Conservation (phyloP, 2,113 vertebrate genomes). For the Eulacestoma nigropectus region DNA sequence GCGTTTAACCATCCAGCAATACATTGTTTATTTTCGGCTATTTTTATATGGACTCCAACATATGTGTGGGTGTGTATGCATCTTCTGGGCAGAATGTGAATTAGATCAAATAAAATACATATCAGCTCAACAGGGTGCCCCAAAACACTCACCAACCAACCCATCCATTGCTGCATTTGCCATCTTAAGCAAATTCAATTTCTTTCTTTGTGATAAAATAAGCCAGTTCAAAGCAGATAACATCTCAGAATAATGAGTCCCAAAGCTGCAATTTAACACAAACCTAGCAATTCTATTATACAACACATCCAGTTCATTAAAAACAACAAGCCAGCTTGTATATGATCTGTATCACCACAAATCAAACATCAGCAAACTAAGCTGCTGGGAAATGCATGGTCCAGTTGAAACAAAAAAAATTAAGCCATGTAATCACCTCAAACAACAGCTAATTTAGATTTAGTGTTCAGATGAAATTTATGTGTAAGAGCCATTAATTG, state of each 20-base stretch:
- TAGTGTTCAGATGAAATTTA: constrained; percentile 6
- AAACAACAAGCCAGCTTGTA: constrained; percentile 56
- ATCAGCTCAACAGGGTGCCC: constrained; percentile 7
- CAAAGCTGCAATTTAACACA: constrained; percentile 64
- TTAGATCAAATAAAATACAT: constrained; percentile 35
- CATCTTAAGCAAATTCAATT: constrained; percentile 58
- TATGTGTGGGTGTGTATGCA: neutral
- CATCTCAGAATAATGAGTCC: constrained; percentile 55
- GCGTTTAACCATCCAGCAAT: neutral
- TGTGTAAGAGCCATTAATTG: neutral
- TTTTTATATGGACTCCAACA: neutral
- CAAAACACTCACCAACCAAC: constrained; percentile 33
- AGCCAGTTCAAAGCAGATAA: constrained; percentile 49
- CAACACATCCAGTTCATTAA: constrained; percentile 68
- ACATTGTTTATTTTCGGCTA: neutral
- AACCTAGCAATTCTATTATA: constrained; percentile 65
- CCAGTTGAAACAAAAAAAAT: neutral
- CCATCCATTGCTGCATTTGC: constrained; percentile 33
- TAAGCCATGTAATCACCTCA: constrained; percentile 6
- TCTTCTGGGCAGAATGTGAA: constrained; percentile 5
- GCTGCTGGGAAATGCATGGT: constrained; percentile 29
- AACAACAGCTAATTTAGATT: constrained; percentile 44
- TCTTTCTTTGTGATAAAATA: constrained; percentile 54
- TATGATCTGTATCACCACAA: constrained; percentile 56
- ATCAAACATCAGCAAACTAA: constrained; percentile 64